Evolutionary conservation across 2,797 vertebrate species (phyloP).

Genomic region (Cynodonichthys magdalenae): DNA sequence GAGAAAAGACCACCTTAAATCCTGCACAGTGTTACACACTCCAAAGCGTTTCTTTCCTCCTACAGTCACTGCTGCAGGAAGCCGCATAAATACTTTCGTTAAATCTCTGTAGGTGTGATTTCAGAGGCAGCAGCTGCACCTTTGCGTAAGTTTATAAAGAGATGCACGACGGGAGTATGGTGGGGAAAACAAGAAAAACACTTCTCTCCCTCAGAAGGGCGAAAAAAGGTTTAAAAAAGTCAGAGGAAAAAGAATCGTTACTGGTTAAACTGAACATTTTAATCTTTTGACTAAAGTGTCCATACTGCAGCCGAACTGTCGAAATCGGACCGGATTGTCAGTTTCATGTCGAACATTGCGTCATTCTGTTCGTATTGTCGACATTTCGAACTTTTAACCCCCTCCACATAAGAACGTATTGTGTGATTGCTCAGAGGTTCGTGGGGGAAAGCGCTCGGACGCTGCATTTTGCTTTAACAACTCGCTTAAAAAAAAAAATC

Average conservation of each 20-base stretch:
- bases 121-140: constrained; percentile 2
- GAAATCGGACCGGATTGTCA: too few species aligned
- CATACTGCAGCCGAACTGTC: too few species aligned
- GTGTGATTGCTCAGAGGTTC: too few species aligned
- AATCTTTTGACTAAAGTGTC: background rate
- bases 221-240: background rate
- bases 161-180: background rate
- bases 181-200: background rate
- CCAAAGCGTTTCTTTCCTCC: constrained; percentile 11
- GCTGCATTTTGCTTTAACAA: too few species aligned
- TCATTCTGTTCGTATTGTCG: too few species aligned
- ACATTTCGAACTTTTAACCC: too few species aligned
- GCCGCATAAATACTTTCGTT: background rate
- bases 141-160: constrained; percentile 24
- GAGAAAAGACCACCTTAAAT: constrained; percentile 17
- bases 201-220: background rate
- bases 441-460: too few species aligned
- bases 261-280: too few species aligned
- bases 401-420: too few species aligned
- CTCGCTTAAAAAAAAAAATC: too few species aligned
- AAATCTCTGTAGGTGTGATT: constrained; percentile 6
- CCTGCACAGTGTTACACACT: constrained; percentile 25
- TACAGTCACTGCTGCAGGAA: constrained; percentile 10
- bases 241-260: too few species aligned
- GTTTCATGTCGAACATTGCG: too few species aligned